Evolutionary conservation across 1,140 invertebrate species (phyloP).

Genomic region (Camponotus vicinus): DNA sequence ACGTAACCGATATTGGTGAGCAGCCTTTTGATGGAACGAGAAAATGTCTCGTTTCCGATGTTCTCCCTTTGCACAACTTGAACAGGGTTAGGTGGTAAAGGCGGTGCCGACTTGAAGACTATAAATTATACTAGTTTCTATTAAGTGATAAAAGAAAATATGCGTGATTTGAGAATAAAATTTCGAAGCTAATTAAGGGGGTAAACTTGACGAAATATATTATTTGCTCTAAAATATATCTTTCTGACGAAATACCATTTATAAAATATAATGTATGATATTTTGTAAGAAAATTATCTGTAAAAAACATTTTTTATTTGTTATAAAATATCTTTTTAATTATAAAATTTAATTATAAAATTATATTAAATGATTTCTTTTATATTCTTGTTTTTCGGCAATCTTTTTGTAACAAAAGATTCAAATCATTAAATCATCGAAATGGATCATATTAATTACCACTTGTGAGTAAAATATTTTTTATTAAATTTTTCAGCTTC

Average conservation of each 20-base stretch:
- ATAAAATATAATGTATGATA: neutral
- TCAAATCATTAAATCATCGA: neutral
- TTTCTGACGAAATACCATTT: neutral
- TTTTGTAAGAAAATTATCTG: too few species aligned
- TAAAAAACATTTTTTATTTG: too few species aligned
- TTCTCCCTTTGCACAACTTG: conserved; percentile 88
- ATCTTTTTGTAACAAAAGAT: neutral
- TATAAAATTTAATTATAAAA: too few species aligned
- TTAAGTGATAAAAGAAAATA: neutral
- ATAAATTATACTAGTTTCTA: conserved; percentile 52
- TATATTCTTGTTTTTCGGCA: neutral
- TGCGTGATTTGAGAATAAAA: conserved; percentile 26
- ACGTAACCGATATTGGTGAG: conserved; percentile 92
- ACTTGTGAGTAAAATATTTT: neutral
- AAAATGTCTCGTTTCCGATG: conserved; percentile 88
- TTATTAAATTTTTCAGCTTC: neutral
- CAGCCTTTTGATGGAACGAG: conserved; percentile 91
- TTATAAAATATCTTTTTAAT: too few species aligned
- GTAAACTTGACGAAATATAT: neutral
- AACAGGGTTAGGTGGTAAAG: conserved; percentile 92
- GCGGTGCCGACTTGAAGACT: conserved; percentile 94
- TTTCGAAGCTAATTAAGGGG: neutral
- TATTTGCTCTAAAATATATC: neutral
- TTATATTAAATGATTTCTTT: too few species aligned
- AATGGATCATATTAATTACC: neutral